Percentiles rank a stretch among this genome's conserved stretches.
These are phyloP conservation scores for Drosophila chauvacae DNA, from an alignment of 1,140 invertebrate genomes.

Conservation along the genomic window DNA sequence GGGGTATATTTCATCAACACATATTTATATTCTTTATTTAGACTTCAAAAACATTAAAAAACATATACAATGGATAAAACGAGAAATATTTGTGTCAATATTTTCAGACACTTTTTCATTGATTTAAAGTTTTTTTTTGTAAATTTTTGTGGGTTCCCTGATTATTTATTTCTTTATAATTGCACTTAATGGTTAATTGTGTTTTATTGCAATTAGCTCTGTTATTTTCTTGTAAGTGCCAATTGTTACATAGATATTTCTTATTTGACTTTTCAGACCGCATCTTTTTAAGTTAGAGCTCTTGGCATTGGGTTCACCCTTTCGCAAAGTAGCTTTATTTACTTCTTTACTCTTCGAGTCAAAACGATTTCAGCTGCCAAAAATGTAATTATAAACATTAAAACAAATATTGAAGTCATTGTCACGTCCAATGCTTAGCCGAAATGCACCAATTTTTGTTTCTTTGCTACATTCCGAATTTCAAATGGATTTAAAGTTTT, in stretches of 20 bases:
- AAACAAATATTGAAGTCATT: slow-evolving; percentile 26
- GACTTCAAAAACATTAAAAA: no score
- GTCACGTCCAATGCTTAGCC: slow-evolving; percentile 26
- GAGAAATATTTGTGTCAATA: not conserved
- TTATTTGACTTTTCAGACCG: no score
- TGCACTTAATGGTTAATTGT: not conserved
- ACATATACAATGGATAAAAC: no score
- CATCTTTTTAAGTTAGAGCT: no score
- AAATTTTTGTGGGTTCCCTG: no score
- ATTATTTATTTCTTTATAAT: not conserved
- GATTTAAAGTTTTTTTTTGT: no score
- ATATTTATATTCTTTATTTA: no score
- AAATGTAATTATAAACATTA: not conserved
- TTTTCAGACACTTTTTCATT: not conserved
- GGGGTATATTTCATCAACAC: not conserved
- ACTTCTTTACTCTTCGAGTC: no score
- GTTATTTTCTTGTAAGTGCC: not conserved
- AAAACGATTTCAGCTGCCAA: no score
- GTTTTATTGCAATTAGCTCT: not conserved
- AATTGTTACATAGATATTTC: not conserved
- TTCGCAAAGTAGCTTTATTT: no score
- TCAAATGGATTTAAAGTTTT: slow-evolving; percentile 5
- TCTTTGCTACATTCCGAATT: slow-evolving; percentile 1
- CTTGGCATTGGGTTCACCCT: no score
- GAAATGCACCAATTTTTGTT: slow-evolving; percentile 15